These are phyloP conservation scores for Malachius bipustulatus DNA, from an alignment of 2,888 invertebrate species.

Conservation along the genomic window DNA sequence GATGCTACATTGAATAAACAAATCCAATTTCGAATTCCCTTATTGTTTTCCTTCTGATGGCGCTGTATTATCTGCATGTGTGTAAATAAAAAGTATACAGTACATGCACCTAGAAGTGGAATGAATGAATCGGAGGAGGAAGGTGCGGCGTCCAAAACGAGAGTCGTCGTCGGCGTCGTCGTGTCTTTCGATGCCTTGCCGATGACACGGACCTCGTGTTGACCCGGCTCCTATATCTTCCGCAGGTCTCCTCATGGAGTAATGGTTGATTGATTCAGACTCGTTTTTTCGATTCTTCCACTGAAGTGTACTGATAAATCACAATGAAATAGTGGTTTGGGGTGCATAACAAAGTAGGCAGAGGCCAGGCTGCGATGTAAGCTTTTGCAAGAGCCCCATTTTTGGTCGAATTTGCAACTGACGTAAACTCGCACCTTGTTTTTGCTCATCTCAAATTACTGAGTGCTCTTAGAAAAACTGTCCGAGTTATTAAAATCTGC, in stretches of 20 bases:
- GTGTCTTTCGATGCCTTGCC: too few relatives aligned
- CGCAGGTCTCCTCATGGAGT: constrained; percentile 37
- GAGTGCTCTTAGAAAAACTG: constrained; percentile 24
- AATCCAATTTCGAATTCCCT: too few relatives aligned
- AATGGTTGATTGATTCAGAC: constrained; percentile 40
- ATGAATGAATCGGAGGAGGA: too few relatives aligned
- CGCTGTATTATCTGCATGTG: too few relatives aligned
- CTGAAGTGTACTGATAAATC: constrained; percentile 40
- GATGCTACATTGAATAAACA: too few relatives aligned
- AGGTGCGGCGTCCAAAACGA: too few relatives aligned
- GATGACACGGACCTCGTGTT: constrained; percentile 29
- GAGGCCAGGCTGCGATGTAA: too few relatives aligned
- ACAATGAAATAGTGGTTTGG: constrained; percentile 38
- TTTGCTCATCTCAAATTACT: constrained; percentile 20
- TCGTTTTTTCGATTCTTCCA: constrained; percentile 40
- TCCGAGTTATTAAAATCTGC: constrained; percentile 30
- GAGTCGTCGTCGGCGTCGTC: too few relatives aligned
- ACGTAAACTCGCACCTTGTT: constrained; percentile 17
- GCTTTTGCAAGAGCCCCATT: constrained; percentile 34
- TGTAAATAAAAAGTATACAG: too few relatives aligned
- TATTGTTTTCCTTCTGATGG: too few relatives aligned
- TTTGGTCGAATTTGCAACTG: constrained; percentile 24
- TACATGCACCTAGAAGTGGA: too few relatives aligned
- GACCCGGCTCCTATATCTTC: constrained; percentile 37
- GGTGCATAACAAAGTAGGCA: constrained; percentile 39